Percentiles rank a stretch among this genome's conserved stretches.
Conservation (phyloP, 37 sponge, comb jelly and placozoan species). For the Chondrosia reniformis region DNA sequence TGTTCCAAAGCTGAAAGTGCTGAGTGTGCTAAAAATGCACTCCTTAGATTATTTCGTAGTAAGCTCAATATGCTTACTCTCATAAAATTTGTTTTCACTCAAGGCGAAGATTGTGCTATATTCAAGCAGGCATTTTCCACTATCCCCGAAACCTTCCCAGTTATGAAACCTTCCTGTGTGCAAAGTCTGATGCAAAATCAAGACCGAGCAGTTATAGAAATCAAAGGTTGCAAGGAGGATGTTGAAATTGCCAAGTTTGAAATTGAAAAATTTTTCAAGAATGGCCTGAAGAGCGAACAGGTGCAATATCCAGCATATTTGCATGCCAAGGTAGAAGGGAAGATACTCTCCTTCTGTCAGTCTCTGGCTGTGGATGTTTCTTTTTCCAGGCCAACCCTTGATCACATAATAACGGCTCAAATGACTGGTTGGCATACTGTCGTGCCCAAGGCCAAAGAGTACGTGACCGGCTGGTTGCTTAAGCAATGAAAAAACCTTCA, state of each 20-base stretch:
- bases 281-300: neutral
- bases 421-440: too few species aligned
- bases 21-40: conserved; percentile 37
- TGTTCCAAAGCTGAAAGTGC: conserved; percentile 63
- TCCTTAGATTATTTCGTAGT: conserved; percentile 28
- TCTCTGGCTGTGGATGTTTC: too few species aligned
- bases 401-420: too few species aligned
- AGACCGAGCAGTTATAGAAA: neutral
- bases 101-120: neutral
- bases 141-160: neutral
- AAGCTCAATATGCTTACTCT: neutral
- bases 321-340: neutral
- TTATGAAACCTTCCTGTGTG: neutral
- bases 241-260: conserved; percentile 18
- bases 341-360: too few species aligned
- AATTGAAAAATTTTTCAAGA: conserved; percentile 18
- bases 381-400: too few species aligned
- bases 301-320: neutral
- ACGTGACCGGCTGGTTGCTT: too few species aligned
- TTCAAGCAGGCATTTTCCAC: neutral
- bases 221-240: conserved; percentile 40
- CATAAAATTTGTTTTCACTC: neutral
- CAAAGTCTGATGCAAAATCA: too few species aligned
- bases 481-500: too few species aligned
- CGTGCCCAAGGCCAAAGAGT: too few species aligned